Percentiles rank a stretch among this genome's conserved stretches.
Evolutionary conservation across 2,113 vertebrate species (phyloP).

Genomic region (Rafetus swinhoei): DNA sequence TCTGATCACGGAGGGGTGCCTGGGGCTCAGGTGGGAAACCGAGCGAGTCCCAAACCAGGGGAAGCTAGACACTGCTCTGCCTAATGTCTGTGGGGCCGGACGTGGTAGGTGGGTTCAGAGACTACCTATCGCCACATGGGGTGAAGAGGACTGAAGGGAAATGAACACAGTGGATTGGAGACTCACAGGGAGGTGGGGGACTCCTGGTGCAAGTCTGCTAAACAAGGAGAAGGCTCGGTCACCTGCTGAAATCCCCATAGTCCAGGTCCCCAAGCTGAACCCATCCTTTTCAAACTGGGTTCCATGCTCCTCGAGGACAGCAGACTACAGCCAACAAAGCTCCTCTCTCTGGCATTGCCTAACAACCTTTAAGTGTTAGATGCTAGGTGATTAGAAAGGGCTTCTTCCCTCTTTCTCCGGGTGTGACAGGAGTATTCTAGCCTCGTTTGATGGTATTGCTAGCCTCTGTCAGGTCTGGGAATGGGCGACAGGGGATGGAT

Average conservation of each 20-base stretch:
- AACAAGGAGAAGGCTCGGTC: background rate
- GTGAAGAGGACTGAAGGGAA: background rate
- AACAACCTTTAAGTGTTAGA: background rate
- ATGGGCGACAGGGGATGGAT: no score
- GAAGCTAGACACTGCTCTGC: background rate
- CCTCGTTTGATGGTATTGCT: no score
- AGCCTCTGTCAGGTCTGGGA: no score
- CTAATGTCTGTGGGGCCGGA: background rate
- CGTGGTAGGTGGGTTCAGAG: background rate
- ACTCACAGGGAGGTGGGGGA: background rate
- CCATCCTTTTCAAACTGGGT: background rate
- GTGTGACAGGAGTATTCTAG: no score
- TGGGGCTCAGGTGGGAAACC: background rate
- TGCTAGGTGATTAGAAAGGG: background rate
- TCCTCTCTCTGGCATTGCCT: background rate
- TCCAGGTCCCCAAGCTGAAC: background rate
- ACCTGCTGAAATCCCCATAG: background rate
- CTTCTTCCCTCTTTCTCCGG: background rate
- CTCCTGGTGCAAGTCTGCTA: background rate
- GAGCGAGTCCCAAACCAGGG: background rate
- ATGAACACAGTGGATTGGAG: background rate
- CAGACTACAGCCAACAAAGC: background rate
- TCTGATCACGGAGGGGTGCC: background rate
- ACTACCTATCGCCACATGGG: no score
- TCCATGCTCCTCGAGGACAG: background rate